A percentile compares a stretch with the other conserved stretches of the same genome.
Evolutionary conservation across 2,888 invertebrate genomes (phyloP).

Genomic region (Heliconius aoede): DNA sequence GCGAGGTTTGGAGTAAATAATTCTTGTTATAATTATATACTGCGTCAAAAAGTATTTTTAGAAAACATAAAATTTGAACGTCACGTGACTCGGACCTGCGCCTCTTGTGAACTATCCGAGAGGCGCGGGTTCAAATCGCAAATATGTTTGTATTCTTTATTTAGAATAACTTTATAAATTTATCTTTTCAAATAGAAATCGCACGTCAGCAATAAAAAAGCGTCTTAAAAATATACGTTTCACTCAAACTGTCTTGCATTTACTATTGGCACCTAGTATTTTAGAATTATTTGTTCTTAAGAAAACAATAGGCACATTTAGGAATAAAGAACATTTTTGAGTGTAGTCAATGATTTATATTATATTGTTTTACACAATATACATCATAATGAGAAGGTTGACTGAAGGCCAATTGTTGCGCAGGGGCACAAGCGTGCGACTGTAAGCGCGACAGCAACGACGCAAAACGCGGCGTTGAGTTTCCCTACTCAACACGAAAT

Average conservation of each 20-base stretch:
- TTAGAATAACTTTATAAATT: too few species aligned
- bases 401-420: too few species aligned
- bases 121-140: background rate
- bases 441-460: too few species aligned
- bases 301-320: background rate
- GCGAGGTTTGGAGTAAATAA: background rate
- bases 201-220: background rate
- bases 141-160: too few species aligned
- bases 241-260: background rate
- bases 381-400: too few species aligned
- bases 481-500: too few species aligned
- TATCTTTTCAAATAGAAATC: background rate
- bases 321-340: background rate
- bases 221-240: slow-evolving; percentile 4
- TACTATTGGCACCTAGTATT: background rate
- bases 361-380: background rate
- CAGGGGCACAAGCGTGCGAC: too few species aligned
- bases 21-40: background rate
- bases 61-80: background rate
- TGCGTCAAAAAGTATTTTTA: background rate
- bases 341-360: background rate
- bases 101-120: background rate
- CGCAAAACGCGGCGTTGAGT: too few species aligned
- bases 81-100: background rate
- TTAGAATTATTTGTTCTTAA: background rate